These are phyloP conservation scores for Eueremaeus valkanovi DNA, from an alignment of 2,888 invertebrate species.

Conservation along the genomic window DNA sequence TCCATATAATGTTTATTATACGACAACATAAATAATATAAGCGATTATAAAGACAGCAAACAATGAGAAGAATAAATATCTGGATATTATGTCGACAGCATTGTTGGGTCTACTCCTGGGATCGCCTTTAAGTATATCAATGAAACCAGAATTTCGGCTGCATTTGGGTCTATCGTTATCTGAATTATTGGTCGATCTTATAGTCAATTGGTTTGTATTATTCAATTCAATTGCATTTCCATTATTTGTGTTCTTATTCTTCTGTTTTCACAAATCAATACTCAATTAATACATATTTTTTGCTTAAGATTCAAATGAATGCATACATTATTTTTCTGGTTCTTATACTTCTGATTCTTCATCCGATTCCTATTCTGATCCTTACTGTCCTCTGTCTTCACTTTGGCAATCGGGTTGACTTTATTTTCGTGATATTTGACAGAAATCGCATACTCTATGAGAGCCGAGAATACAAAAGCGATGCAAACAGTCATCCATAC, in stretches of 20 bases:
- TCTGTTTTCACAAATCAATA: neutral
- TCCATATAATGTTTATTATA: too few relatives aligned
- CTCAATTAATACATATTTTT: too few relatives aligned
- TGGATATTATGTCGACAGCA: neutral
- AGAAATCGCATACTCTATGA: constrained; percentile 48
- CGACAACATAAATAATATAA: neutral
- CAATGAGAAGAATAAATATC: neutral
- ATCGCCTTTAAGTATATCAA: neutral
- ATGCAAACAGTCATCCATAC: constrained; percentile 49
- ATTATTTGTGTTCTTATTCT: neutral
- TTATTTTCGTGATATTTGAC: constrained; percentile 35
- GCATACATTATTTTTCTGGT: too few relatives aligned
- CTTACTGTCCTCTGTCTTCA: too few relatives aligned
- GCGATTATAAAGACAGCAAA: neutral
- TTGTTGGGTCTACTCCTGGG: neutral
- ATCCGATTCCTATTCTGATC: too few relatives aligned
- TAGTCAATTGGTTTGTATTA: neutral
- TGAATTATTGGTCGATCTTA: neutral
- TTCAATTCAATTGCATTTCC: neutral
- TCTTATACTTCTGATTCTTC: neutral
- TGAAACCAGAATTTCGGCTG: neutral
- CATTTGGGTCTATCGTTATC: neutral
- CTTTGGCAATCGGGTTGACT: neutral
- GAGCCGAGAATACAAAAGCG: constrained; percentile 48
- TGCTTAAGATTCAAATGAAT: too few relatives aligned